These are phyloP conservation scores for Sebastes schlegelii DNA, from an alignment of 2,113 vertebrate species.

Conservation along the genomic window DNA sequence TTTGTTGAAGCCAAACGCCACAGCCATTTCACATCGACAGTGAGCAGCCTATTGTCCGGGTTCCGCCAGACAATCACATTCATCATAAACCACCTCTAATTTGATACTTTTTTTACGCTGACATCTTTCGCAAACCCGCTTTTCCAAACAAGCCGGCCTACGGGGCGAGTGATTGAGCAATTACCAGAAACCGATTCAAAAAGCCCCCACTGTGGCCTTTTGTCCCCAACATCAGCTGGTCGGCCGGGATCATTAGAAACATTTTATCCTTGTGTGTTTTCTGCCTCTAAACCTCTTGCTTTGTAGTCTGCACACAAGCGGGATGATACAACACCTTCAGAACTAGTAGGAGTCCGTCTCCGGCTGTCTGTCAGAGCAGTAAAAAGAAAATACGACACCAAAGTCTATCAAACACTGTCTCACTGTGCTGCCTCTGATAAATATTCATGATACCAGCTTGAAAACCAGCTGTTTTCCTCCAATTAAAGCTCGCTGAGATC, in stretches of 20 bases:
- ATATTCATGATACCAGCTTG: constrained; percentile 80
- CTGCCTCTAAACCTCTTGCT: constrained; percentile 46
- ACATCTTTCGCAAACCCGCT: constrained; percentile 46
- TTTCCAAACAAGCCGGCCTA: constrained; percentile 54
- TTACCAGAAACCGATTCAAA: constrained; percentile 71
- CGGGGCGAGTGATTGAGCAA: constrained; percentile 69
- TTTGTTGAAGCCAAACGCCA: constrained; percentile 35
- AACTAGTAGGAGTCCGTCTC: constrained; percentile 54
- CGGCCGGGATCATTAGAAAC: constrained; percentile 65
- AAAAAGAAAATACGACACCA: constrained; percentile 32
- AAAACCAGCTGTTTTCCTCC: constrained; percentile 83
- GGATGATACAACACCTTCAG: constrained; percentile 51
- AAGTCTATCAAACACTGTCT: constrained; percentile 70
- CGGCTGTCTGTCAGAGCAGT: constrained; percentile 40
- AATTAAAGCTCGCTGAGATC: constrained; percentile 73
- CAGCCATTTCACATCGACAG: constrained; percentile 58
- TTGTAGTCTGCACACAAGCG: constrained; percentile 47
- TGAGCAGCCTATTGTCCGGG: constrained; percentile 51
- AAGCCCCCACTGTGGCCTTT: constrained; percentile 56
- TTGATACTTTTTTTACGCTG: constrained; percentile 41
- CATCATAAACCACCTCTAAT: constrained; percentile 58
- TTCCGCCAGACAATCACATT: constrained; percentile 45
- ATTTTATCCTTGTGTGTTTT: constrained; percentile 50
- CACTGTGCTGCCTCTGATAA: constrained; percentile 71
- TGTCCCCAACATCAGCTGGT: constrained; percentile 57